Conservation (phyloP, 2,113 vertebrate species). For the Nannospalax galili region DNA sequence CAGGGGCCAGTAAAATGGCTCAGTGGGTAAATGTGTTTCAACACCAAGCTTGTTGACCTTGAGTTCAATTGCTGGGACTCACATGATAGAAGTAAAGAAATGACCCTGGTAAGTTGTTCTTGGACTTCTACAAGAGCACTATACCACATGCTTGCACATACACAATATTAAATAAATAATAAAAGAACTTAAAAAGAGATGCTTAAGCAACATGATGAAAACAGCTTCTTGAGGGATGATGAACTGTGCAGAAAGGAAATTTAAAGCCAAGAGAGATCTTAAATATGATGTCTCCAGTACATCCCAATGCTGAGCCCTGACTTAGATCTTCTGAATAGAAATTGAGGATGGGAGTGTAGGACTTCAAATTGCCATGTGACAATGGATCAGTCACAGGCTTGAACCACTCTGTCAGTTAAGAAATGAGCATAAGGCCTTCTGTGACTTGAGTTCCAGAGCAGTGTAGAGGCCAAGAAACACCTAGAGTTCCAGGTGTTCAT, state of each 20-base stretch:
- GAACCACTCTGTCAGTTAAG: background rate
- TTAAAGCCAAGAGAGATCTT: background rate
- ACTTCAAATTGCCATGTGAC: background rate
- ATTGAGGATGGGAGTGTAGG: background rate
- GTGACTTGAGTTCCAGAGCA: background rate
- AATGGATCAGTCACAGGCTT: background rate
- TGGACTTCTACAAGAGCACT: no score
- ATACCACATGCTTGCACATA: background rate
- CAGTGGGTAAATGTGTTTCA: no score
- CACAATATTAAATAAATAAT: no score
- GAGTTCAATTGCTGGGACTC: background rate
- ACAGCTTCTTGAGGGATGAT: background rate
- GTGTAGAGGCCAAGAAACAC: background rate
- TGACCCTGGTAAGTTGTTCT: no score
- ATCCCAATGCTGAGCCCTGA: background rate
- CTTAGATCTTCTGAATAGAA: background rate
- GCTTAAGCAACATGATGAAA: background rate
- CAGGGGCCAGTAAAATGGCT: background rate
- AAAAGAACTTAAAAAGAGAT: background rate
- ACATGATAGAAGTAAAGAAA: no score
- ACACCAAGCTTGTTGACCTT: no score
- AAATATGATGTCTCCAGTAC: background rate
- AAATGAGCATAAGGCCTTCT: background rate
- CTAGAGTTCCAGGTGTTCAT: background rate
- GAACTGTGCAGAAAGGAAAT: background rate